These are phyloP conservation scores for Macrosoma leucophasiata DNA, from an alignment of 2,888 invertebrate species.

Conservation along the genomic window DNA sequence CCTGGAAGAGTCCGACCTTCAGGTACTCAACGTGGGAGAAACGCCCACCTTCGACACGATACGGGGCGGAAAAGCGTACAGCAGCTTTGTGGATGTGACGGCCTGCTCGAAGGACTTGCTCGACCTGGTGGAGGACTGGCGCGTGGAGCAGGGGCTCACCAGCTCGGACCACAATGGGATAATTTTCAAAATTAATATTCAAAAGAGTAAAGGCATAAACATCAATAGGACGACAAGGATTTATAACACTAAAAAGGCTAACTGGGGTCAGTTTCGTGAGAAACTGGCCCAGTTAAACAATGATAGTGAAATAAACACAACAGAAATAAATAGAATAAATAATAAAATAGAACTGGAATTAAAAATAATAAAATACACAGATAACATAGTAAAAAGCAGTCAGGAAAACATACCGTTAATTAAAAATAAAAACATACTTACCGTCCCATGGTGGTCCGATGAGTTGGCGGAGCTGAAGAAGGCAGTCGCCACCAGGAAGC, in stretches of 20 bases:
- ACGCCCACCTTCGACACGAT: too few relatives aligned
- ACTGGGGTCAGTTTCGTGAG: too few relatives aligned
- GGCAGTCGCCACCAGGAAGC: not conserved
- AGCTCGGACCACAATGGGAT: slow-evolving; percentile 15
- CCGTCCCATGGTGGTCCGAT: not conserved
- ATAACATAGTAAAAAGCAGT: not conserved
- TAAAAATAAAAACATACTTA: not conserved
- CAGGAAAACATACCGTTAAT: not conserved
- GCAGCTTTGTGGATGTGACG: too few relatives aligned
- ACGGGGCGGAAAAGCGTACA: too few relatives aligned
- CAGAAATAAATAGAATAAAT: too few relatives aligned
- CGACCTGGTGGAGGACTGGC: slow-evolving; percentile 10
- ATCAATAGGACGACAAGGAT: slow-evolving; percentile 6
- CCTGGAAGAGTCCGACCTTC: too few relatives aligned
- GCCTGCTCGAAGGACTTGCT: too few relatives aligned
- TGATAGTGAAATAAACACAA: too few relatives aligned
- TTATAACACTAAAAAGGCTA: too few relatives aligned
- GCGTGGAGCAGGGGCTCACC: not conserved
- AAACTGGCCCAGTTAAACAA: too few relatives aligned
- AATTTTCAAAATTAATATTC: not conserved
- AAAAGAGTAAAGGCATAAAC: slow-evolving; percentile 4
- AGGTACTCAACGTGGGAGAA: too few relatives aligned
- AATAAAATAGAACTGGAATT: not conserved
- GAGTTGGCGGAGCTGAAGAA: not conserved
- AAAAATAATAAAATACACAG: not conserved